Evolutionary conservation across 2,113 vertebrate species (phyloP).

Genomic region (Eudyptes chrysolophus): DNA sequence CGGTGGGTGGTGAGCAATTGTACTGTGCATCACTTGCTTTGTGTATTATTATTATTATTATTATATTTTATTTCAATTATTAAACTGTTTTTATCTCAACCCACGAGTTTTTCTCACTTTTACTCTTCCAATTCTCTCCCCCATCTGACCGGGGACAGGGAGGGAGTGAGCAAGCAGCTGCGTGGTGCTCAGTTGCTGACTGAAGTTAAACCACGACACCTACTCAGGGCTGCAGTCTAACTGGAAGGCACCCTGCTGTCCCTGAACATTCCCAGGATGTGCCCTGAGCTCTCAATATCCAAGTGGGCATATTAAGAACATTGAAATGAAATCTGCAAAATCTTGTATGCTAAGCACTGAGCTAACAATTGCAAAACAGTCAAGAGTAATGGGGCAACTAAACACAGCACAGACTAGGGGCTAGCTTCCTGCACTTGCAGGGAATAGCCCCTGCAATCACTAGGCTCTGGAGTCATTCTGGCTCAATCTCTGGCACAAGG

Average conservation of each 20-base stretch:
- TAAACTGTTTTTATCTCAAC: no score
- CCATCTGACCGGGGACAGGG: no score
- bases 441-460: accelerated
- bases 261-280: neutral
- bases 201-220: no score
- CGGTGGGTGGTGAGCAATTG: no score
- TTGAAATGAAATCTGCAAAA: neutral
- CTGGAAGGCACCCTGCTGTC: neutral
- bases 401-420: neutral
- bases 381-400: neutral
- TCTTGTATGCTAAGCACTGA: neutral
- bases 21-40: no score
- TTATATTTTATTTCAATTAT: no score
- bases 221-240: neutral
- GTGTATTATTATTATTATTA: no score
- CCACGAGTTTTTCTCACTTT: no score
- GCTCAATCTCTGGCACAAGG: accelerated
- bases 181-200: no score
- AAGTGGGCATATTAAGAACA: neutral
- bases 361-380: neutral
- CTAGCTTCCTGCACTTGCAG: neutral
- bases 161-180: no score
- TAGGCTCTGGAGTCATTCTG: neutral
- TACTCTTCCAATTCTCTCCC: no score
- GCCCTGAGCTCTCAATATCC: neutral